phyloP scores from a whole-genome alignment of 1,140 invertebrate species.

The Anadara kagoshimensis region DNA sequence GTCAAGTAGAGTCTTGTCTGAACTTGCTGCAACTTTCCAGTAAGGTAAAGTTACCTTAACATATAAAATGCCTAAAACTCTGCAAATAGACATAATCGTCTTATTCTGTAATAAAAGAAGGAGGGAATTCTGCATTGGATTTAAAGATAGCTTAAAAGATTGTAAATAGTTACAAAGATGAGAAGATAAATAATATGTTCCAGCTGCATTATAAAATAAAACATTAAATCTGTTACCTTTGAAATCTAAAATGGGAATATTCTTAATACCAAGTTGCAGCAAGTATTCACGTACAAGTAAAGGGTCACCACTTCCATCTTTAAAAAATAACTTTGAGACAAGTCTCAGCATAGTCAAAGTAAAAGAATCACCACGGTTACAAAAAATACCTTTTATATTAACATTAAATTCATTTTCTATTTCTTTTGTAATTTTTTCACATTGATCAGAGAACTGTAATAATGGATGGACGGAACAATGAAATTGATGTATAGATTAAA shows the following conservation, averaged over 20 bases:
- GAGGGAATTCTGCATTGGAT: not conserved
- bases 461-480: slow-evolving; percentile 26
- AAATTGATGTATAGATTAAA: slow-evolving; percentile 5
- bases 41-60: not conserved
- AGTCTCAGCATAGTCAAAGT: slow-evolving; percentile 2
- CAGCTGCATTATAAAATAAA: slow-evolving; percentile 27
- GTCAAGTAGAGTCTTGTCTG: too few relatives aligned
- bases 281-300: slow-evolving; percentile 6
- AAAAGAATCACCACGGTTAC: not conserved
- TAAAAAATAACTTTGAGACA: slow-evolving; percentile 22
- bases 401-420: slow-evolving; percentile 9
- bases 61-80: not conserved
- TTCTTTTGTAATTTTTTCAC: slow-evolving; percentile 12
- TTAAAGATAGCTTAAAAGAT: not conserved
- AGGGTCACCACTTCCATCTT: slow-evolving; percentile 22
- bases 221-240: slow-evolving; percentile 23
- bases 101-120: not conserved
- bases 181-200: not conserved
- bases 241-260: slow-evolving; percentile 18
- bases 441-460: slow-evolving; percentile 20
- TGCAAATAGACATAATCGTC: not conserved
- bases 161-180: not conserved
- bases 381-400: not conserved
- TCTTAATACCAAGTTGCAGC: not conserved
- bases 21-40: not conserved